These are phyloP conservation scores for Pachymerium ferrugineum DNA, from an alignment of 2,888 invertebrate species.

Conservation along the genomic window DNA sequence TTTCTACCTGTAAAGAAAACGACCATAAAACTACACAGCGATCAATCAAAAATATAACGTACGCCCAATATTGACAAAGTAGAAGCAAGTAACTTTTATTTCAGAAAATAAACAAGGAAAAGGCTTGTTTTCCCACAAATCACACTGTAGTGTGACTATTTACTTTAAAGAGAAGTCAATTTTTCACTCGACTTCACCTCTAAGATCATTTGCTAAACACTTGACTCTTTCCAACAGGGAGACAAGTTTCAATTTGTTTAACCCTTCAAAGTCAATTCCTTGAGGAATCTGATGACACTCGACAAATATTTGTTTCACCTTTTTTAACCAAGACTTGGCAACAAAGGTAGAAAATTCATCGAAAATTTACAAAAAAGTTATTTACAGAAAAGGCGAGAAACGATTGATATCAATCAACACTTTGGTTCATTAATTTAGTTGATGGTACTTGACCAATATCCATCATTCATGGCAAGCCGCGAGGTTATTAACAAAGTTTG, in stretches of 20 bases:
- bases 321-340: no score
- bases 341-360: background rate
- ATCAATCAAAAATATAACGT: no score
- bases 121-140: background rate
- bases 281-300: slow-evolving; percentile 6
- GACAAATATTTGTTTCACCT: slow-evolving; percentile 1
- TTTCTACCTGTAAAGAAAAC: no score
- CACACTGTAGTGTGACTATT: background rate
- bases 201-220: slow-evolving; percentile 11
- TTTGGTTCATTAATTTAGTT: background rate
- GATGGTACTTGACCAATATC: background rate
- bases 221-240: slow-evolving; percentile 7
- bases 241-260: slow-evolving; percentile 21
- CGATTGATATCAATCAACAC: background rate
- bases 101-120: background rate
- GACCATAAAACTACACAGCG: no score
- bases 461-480: background rate
- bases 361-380: background rate
- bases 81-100: no score
- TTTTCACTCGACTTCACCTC: slow-evolving; percentile 15
- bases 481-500: slow-evolving; percentile 9
- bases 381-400: background rate
- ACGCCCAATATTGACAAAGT: no score
- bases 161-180: background rate
- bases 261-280: slow-evolving; percentile 6